Percentiles rank a stretch among this genome's conserved stretches.
phyloP scores from a whole-genome alignment of 2,797 vertebrate genomes.

The Anguilla pacifica region DNA sequence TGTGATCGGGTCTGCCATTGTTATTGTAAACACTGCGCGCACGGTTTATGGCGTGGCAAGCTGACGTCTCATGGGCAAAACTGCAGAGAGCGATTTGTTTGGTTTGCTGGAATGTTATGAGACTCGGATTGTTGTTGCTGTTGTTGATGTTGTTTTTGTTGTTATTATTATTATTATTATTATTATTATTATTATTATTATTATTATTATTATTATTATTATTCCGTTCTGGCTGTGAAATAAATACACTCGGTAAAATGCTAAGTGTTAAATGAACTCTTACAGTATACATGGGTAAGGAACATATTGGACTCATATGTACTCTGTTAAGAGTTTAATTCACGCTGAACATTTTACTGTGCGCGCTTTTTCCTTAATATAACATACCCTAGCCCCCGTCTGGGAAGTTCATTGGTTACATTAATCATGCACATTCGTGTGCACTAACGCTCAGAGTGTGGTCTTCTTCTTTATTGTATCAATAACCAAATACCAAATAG shows the following conservation, averaged over 20 bases:
- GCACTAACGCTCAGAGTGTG: neutral
- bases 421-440: neutral
- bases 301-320: neutral
- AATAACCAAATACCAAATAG: neutral
- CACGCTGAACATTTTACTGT: neutral
- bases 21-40: slow-evolving; percentile 14
- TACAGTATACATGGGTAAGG: neutral
- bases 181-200: neutral
- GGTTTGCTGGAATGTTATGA: neutral
- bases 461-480: neutral
- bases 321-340: neutral
- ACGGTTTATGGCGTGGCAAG: slow-evolving; percentile 18
- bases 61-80: slow-evolving; percentile 15
- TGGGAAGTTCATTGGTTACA: neutral
- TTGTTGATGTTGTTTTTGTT: neutral
- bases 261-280: neutral
- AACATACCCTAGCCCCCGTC: neutral
- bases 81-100: slow-evolving; percentile 13
- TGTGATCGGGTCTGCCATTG: slow-evolving; percentile 15
- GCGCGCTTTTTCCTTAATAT: neutral
- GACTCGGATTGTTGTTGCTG: neutral
- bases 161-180: neutral
- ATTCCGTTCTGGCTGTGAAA: neutral
- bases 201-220: neutral
- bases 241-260: neutral